Evolutionary conservation across 2,797 vertebrate genomes (phyloP).

Genomic region (Dipus sagitta): DNA sequence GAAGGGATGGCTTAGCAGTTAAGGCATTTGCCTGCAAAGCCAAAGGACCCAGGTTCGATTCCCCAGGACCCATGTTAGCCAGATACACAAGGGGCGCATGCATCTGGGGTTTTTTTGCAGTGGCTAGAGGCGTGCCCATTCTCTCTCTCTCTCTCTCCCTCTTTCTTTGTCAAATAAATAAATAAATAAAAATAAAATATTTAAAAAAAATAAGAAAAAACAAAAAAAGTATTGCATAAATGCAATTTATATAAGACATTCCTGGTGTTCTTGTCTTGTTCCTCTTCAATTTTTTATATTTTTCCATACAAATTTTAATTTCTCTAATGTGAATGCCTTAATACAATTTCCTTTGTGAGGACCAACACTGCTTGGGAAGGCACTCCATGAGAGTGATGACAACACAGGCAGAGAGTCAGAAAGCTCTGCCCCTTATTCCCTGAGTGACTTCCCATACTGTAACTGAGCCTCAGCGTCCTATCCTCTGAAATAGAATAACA

Average conservation of each 20-base stretch:
- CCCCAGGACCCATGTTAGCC: too few relatives aligned
- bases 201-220: slow-evolving; percentile 50
- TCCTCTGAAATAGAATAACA: slow-evolving; percentile 21
- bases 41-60: too few relatives aligned
- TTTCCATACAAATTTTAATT: slow-evolving; percentile 35
- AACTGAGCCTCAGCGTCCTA: slow-evolving; percentile 37
- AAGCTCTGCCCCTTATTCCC: slow-evolving; percentile 28
- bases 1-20: too few relatives aligned
- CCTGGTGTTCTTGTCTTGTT: background rate
- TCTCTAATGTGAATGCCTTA: slow-evolving; percentile 40
- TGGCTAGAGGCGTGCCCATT: too few relatives aligned
- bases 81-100: too few relatives aligned
- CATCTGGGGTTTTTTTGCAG: too few relatives aligned
- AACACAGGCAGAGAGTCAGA: background rate
- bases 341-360: slow-evolving; percentile 18
- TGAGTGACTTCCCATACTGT: slow-evolving; percentile 9
- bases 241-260: slow-evolving; percentile 50
- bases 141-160: too few relatives aligned
- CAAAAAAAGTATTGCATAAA: background rate
- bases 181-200: too few relatives aligned
- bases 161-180: too few relatives aligned
- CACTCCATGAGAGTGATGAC: background rate
- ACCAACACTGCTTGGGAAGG: slow-evolving; percentile 8
- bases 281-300: slow-evolving; percentile 47
- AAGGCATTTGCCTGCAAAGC: too few relatives aligned